phyloP scores from a whole-genome alignment of 2,888 invertebrate species.

The Mechanitis messenoides region DNA sequence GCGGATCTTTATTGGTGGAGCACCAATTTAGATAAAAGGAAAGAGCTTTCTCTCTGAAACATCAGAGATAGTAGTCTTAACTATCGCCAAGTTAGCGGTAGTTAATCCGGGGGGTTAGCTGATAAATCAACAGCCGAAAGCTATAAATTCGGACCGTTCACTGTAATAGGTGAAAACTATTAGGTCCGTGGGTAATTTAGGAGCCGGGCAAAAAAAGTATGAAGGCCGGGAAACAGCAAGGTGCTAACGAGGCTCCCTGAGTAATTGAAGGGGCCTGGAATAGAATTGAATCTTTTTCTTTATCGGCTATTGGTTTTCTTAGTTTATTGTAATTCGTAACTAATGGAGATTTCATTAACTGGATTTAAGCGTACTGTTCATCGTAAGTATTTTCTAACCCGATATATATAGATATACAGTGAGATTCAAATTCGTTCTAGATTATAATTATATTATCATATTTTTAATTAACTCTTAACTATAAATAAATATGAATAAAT shows the following conservation, averaged over 20 bases:
- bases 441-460: too few species aligned
- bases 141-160: constrained; percentile 68
- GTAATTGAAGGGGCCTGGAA: constrained; percentile 27
- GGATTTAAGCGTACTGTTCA: too few species aligned
- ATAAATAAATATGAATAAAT: background rate
- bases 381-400: too few species aligned
- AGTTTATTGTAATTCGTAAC: background rate
- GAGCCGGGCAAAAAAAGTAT: constrained; percentile 56
- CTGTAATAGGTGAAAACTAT: constrained; percentile 76
- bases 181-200: constrained; percentile 65
- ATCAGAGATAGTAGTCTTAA: constrained; percentile 75
- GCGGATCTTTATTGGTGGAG: constrained; percentile 75
- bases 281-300: constrained; percentile 19
- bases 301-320: background rate
- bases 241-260: constrained; percentile 29
- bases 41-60: constrained; percentile 73
- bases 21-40: constrained; percentile 78
- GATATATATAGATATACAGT: too few species aligned
- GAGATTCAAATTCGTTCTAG: too few species aligned
- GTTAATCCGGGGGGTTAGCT: constrained; percentile 69
- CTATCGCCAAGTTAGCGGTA: constrained; percentile 77
- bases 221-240: constrained; percentile 37
- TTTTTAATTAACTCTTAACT: too few species aligned
- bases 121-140: constrained; percentile 74
- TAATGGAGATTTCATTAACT: too few species aligned